Base-by-base conservation (phyloP, 2,888 invertebrate genomes). In the Drosophila falleni region DNA sequence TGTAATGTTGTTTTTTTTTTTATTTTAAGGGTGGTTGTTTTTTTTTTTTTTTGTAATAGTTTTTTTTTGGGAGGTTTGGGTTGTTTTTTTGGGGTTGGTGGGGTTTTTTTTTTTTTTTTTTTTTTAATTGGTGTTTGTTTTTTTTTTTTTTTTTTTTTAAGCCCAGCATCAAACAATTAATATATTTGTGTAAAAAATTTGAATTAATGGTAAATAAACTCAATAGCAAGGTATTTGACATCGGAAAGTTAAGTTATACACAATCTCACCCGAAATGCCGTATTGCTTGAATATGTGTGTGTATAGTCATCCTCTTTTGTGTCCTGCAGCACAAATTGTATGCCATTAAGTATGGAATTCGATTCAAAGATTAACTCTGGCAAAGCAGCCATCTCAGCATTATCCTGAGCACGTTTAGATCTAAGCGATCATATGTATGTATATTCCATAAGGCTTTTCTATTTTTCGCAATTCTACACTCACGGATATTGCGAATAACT, bases 291-390 rank as follows among this genome's bases (percentile, higher is more conserved):
- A 33, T 83, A 78, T 0, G 80, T 89, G 13, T 80, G 72, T 0
- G 89, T 81, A 51, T 77, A 82, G 16, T 92, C 91, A 13, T 92
- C 89, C 9, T 67, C 50, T 0, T 50, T 39, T 3, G 89, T 78
- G 26, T 88, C 89, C 65, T 89, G 90, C 16, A 92, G 66, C 2
- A 91, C 92, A 61, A 92, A 87, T 46, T 91, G 89, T 4, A 92
- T 74, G 8, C 90, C 85, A 56, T 90, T 87, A 3, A 91, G 53
- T 47, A 90, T 74, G 5, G 90, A 87, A 71, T 89, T 90, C 5
- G 90, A 82, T 58, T 90, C 83, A 15, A 91, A 90, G 39, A 79
- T 70, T 0, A 90, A 73, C 15, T 75, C 56, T 0, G 86, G 80
- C 50, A 68, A 37, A 3, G 78, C 71, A 1, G 39, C 56, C 74